Evolutionary conservation across 1,140 invertebrate species (phyloP).

Genomic region (Lasioglossum albipes): DNA sequence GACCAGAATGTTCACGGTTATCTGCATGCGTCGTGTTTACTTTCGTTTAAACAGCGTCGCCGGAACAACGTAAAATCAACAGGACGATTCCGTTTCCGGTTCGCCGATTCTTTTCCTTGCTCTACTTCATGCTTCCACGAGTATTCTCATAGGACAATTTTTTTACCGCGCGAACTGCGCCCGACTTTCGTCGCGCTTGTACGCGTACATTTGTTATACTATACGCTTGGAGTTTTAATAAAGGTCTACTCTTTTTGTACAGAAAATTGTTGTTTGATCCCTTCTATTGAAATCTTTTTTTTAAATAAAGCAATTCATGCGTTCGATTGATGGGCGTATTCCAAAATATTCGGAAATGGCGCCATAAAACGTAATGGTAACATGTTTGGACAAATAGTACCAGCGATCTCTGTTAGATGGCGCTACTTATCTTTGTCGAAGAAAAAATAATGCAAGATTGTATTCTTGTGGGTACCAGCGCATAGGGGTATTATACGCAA

Average conservation of each 20-base stretch:
- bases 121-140: not conserved
- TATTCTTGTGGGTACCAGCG: too few relatives aligned
- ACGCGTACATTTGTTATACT: constrained; percentile 14
- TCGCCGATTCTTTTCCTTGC: not conserved
- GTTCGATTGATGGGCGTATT: too few relatives aligned
- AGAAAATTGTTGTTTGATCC: too few relatives aligned
- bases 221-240: constrained; percentile 19
- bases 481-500: too few relatives aligned
- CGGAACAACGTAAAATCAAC: not conserved
- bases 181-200: not conserved
- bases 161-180: not conserved
- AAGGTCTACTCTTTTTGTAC: not conserved
- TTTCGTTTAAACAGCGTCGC: not conserved
- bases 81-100: not conserved
- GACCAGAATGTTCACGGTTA: not conserved
- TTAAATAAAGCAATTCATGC: too few relatives aligned
- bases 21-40: not conserved
- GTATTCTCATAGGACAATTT: not conserved
- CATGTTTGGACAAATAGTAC: too few relatives aligned
- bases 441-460: too few relatives aligned
- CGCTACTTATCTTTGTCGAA: too few relatives aligned
- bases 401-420: too few relatives aligned
- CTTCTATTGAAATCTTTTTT: too few relatives aligned
- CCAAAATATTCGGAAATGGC: too few relatives aligned
- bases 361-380: too few relatives aligned